Base-by-base conservation (phyloP, 2,797 vertebrate genomes). In the Poecilia wingei region DNA sequence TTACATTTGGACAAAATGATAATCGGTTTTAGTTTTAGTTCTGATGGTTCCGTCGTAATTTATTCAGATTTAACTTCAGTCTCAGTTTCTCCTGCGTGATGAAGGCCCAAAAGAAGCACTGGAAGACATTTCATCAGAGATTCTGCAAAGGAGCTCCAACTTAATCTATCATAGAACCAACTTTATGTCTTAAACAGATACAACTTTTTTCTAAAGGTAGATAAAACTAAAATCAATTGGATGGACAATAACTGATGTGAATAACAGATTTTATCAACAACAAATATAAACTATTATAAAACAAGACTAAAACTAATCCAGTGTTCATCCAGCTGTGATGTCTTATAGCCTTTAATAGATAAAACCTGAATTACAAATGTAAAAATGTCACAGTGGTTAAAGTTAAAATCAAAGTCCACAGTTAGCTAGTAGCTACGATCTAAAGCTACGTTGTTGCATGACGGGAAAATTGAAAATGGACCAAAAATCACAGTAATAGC, bases 21-120 rank as follows among this genome's bases (percentile, higher is more conserved):
- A 13, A 31, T 43, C n/a, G 3, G 13, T 2, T 47, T 53, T 36
- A 22, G 14, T 70, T 14, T 53, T 36, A 22, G 14, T 70, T 14
- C n/a, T 57, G 13, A 4, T 36, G 59, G 14, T 33, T 7, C 16
- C 18, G 59, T 36, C 0, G 2, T 18, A 64, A 36, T 18, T 31
- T 33, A 33, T 41, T 6, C 36, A 41, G 8, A 0, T 14, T 59
- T 7, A 61, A 94, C 92, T 94, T 93, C 92, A 90, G 95, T 92
- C 94, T 95, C 93, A 72, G 87, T 87, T 95, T 95, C 92, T 91
- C 87, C 94, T 86, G 90, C 90, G 85, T 87, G 89, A 90, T 94
- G 94, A 91, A 93, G 85, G 79, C 82, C 39, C n/a, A 78, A 64
- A 47, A 0, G 64, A 70, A 90, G 82, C 76, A 1, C 71, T 84